These are phyloP conservation scores for Paedocypris sp. DNA, from an alignment of 2,113 vertebrate genomes.

Conservation along the genomic window DNA sequence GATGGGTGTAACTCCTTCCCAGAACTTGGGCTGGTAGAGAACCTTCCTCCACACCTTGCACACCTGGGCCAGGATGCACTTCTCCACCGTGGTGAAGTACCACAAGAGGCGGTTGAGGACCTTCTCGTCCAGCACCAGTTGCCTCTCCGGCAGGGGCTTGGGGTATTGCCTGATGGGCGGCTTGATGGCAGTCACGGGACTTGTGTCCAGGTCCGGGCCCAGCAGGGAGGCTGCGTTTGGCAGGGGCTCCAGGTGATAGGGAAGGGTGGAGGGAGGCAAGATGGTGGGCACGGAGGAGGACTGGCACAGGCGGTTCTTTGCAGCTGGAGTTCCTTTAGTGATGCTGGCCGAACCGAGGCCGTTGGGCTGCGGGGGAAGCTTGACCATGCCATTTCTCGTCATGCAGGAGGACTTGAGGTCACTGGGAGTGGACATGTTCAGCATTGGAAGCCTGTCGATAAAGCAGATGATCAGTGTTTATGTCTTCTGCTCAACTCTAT, in stretches of 20 bases:
- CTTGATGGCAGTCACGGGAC: conserved; percentile 56
- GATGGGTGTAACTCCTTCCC: conserved; percentile 88
- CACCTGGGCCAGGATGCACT: conserved; percentile 89
- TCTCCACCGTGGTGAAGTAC: conserved; percentile 94
- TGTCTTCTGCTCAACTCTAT: too few species aligned
- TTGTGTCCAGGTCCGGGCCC: conserved; percentile 58
- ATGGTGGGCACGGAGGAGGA: conserved; percentile 83
- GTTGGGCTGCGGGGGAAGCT: conserved; percentile 87
- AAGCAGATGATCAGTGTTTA: background rate
- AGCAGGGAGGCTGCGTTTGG: conserved; percentile 70
- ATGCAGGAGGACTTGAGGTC: conserved; percentile 94
- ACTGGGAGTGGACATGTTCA: conserved; percentile 68
- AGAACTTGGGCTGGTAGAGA: conserved; percentile 98
- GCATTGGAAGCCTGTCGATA: conserved; percentile 55
- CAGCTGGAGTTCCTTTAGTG: conserved; percentile 95
- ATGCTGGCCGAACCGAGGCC: conserved; percentile 92
- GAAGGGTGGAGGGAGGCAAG: conserved; percentile 66
- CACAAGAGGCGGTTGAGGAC: conserved; percentile 90
- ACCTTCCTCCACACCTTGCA: conserved; percentile 93
- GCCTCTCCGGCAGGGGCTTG: conserved; percentile 69
- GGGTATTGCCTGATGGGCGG: conserved; percentile 59
- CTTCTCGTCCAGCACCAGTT: conserved; percentile 88
- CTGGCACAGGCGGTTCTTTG: conserved; percentile 94
- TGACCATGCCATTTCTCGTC: conserved; percentile 92
- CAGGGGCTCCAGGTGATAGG: conserved; percentile 71